Conservation (phyloP, 2,797 vertebrate genomes). For the Sandelia bainsii region DNA sequence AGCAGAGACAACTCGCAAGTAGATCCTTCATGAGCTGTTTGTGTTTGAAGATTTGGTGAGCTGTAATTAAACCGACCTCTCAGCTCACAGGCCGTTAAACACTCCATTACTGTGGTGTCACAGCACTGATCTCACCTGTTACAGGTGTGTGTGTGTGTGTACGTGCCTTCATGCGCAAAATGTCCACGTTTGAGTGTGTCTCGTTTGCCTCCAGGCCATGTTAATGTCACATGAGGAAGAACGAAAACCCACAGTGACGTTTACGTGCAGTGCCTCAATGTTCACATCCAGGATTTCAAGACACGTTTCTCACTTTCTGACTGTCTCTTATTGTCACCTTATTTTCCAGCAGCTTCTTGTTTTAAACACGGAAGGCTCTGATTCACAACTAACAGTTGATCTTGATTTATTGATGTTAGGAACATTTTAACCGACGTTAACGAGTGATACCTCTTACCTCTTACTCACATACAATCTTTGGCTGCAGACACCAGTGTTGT, state of each 20-base stretch:
- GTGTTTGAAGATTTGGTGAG: constrained; percentile 5
- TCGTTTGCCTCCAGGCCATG: background rate
- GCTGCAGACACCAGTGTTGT: too few species aligned
- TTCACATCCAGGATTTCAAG: background rate
- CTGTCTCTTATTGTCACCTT: too few species aligned
- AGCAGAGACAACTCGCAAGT: constrained; percentile 8
- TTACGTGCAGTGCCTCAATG: background rate
- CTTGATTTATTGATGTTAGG: too few species aligned
- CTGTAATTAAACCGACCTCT: constrained; percentile 22
- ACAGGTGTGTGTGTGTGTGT: constrained; percentile 29
- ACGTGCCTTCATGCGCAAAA: background rate
- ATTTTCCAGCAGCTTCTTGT: too few species aligned
- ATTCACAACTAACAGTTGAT: too few species aligned
- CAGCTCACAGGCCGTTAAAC: background rate
- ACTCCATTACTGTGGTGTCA: background rate
- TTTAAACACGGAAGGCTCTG: too few species aligned
- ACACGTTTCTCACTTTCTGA: background rate
- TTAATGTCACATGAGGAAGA: background rate
- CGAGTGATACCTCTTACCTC: too few species aligned
- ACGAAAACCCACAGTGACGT: background rate
- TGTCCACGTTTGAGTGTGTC: too few species aligned
- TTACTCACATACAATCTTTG: too few species aligned
- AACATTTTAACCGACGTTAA: too few species aligned
- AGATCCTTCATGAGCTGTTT: background rate
- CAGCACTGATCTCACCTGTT: constrained; percentile 19